Evolutionary conservation across 2,888 invertebrate genomes (phyloP).

Genomic region (Gandaritis pyraliata): DNA sequence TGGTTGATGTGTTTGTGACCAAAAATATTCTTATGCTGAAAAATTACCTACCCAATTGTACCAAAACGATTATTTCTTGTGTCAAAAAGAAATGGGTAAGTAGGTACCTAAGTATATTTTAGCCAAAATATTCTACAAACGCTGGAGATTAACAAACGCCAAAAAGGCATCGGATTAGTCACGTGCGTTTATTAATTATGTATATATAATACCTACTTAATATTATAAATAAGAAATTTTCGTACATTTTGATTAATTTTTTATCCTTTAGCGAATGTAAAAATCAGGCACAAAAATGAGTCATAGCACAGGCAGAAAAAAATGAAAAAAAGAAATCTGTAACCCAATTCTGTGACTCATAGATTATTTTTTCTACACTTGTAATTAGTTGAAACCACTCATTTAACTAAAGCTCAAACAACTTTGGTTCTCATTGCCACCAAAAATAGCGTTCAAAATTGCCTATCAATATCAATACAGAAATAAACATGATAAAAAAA

Average conservation of each 20-base stretch:
- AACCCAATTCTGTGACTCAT: slow-evolving; percentile 33
- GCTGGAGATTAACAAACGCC: too few species aligned
- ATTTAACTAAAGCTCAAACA: background rate
- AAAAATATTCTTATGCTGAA: slow-evolving; percentile 5
- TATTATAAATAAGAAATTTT: too few species aligned
- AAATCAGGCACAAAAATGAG: slow-evolving; percentile 11
- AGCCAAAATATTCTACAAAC: too few species aligned
- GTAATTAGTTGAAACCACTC: slow-evolving; percentile 11
- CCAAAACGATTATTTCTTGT: background rate
- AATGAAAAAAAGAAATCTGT: slow-evolving; percentile 20
- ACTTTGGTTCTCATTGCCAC: slow-evolving; percentile 5
- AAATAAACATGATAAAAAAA: background rate
- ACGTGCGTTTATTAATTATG: too few species aligned
- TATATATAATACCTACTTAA: too few species aligned
- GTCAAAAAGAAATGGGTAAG: background rate
- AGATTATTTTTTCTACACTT: slow-evolving; percentile 33
- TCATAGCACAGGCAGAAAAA: slow-evolving; percentile 20
- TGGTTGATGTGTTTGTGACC: slow-evolving; percentile 22
- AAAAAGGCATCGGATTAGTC: too few species aligned
- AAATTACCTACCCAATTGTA: background rate
- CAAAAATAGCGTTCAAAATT: slow-evolving; percentile 6
- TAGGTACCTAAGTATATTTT: too few species aligned
- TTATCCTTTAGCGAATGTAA: too few species aligned
- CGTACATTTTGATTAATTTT: too few species aligned
- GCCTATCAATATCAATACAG: background rate